Evolutionary conservation across 1,140 invertebrate genomes (phyloP), one percentile per base, ranked within the genome.

Genomic region (Cyphomyrmex costatus): DNA sequence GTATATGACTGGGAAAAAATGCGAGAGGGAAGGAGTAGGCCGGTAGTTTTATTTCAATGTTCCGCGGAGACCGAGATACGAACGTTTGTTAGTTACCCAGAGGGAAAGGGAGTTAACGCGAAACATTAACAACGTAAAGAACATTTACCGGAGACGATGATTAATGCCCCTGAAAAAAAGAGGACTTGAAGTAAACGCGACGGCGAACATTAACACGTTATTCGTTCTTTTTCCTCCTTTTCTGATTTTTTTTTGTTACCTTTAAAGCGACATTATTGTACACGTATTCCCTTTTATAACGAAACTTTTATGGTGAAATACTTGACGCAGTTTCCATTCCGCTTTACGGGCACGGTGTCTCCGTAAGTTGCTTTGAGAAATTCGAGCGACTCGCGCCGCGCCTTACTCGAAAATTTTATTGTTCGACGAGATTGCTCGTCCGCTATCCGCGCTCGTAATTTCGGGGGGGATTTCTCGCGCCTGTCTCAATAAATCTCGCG

Each of bases 371-470:
- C 30, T 86, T 86, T 63, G 71, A 83, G 65, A 89, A 89, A 89
- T 89, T 89, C 85, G 56, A 21, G 68, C 68, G 51, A 60, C 51
- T 82, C 36, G 51, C 51, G 49, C 21, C 51, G 30, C 14, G 33
- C 7, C 53, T 53, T 46, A 53, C 24, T 71, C 85, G 56, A 87
- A 89, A 89, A 89, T 89, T 89, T 86, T 89, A 89, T 89, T 53
- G 85, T 74, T 24, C 71, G 10, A 61, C 84, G 77, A 77, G 80
- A 89, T 89, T 89, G 87, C 77, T 83, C 79, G 68, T 83, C 79
- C 68, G 68, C 53, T 83, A 83, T 68, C 51, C 79, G 65, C 68
- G 79, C 79, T 74, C 79, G 79, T 83, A 83, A 83, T 83, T 83
- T 83, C 68, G 79, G 79, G 36, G 36, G 27, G 79, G 79, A 83